Conservation (phyloP, 2,113 vertebrate genomes). For the Sitta europaea region DNA sequence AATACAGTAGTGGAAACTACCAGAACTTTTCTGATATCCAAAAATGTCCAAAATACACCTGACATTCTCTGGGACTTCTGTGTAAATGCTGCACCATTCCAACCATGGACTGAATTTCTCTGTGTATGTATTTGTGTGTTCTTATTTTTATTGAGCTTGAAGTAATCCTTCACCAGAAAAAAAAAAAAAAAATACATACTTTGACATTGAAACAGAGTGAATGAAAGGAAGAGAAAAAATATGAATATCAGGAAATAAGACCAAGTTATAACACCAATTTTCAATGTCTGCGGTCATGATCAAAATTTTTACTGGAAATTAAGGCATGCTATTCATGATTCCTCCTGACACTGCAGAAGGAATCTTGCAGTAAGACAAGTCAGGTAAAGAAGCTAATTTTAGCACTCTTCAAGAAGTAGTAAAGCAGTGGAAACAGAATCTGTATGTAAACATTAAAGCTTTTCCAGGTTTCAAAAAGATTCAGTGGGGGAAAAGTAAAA, state of each 20-base stretch:
- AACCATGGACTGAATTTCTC: background rate
- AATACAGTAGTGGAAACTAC: background rate
- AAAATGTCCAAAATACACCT: fast-evolving
- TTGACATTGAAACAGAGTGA: conserved; percentile 35
- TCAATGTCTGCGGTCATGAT: background rate
- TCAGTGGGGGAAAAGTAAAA: background rate
- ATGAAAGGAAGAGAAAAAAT: background rate
- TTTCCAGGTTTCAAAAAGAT: background rate
- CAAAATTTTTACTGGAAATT: conserved; percentile 28
- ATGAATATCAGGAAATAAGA: conserved; percentile 20
- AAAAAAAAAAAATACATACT: conserved; percentile 22
- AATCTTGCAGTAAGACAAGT: background rate
- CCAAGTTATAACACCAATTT: conserved; percentile 1
- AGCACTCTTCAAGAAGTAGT: background rate
- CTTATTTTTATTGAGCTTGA: conserved; percentile 3
- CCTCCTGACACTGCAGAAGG: background rate
- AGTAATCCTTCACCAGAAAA: conserved; percentile 2
- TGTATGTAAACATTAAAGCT: background rate
- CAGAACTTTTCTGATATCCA: background rate
- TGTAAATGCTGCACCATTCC: background rate
- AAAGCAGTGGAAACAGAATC: background rate
- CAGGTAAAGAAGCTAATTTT: background rate
- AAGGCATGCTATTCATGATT: conserved; percentile 9
- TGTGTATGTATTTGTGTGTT: background rate
- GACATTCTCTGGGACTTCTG: background rate